Evolutionary conservation across 2,888 invertebrate genomes (phyloP).

Genomic region (Zele albiditarsus): DNA sequence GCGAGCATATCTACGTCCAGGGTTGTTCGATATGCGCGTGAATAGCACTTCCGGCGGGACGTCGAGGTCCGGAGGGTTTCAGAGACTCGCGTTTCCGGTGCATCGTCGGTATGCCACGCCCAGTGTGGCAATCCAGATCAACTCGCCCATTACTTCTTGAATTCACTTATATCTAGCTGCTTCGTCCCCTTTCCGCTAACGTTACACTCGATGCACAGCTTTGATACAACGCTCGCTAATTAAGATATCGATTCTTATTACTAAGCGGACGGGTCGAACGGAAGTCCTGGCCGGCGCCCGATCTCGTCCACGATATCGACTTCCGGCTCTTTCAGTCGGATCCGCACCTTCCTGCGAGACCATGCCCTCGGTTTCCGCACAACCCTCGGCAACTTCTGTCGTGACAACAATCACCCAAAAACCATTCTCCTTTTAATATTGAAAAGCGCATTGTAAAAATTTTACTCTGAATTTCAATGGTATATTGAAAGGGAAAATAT

Average conservation of each 20-base stretch:
- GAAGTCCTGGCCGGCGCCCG: slow-evolving; percentile 57
- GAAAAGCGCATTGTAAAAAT: not conserved
- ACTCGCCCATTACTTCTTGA: slow-evolving; percentile 14
- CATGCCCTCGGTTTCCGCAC: not conserved
- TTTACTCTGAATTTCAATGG: not conserved
- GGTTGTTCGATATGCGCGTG: slow-evolving; percentile 63
- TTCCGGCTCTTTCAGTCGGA: slow-evolving; percentile 14
- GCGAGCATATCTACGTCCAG: not conserved
- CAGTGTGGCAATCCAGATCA: slow-evolving; percentile 35
- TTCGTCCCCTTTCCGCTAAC: slow-evolving; percentile 43
- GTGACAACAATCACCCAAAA: not conserved
- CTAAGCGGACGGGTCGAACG: slow-evolving; percentile 62
- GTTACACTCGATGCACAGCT: slow-evolving; percentile 36
- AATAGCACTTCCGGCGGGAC: slow-evolving; percentile 72
- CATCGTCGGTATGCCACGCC: slow-evolving; percentile 55
- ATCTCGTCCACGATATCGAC: slow-evolving; percentile 49
- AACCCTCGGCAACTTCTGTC: not conserved
- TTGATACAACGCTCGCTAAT: slow-evolving; percentile 67
- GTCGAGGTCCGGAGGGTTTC: slow-evolving; percentile 69
- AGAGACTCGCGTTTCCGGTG: slow-evolving; percentile 73
- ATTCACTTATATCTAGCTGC: slow-evolving; percentile 39
- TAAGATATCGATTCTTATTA: slow-evolving; percentile 73
- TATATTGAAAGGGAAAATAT: not conserved
- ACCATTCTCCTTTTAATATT: not conserved
- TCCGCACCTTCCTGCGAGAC: not conserved